A percentile compares a stretch with the other conserved stretches of the same genome.
Conservation (phyloP, 2,113 vertebrate species). For the Tachysurus fulvidraco region DNA sequence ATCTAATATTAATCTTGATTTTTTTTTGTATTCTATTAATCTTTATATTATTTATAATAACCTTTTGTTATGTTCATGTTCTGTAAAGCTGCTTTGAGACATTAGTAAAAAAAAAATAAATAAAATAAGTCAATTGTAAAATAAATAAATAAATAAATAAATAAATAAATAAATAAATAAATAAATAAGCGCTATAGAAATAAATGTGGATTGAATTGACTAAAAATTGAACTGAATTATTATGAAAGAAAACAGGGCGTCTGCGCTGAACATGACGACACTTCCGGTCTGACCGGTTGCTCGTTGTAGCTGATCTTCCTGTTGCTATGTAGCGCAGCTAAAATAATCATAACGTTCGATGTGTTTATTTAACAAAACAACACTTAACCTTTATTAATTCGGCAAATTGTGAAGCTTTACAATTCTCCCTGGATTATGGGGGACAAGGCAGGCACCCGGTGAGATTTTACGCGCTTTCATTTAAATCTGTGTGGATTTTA, state of each 20-base stretch:
- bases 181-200: too few species aligned
- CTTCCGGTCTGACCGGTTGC: conserved; percentile 15
- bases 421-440: conserved; percentile 68
- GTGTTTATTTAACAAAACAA: conserved; percentile 12
- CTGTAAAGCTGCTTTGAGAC: too few species aligned
- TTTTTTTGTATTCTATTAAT: too few species aligned
- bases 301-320: background rate
- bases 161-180: too few species aligned
- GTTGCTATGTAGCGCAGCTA: conserved; percentile 19
- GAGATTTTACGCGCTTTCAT: conserved; percentile 28
- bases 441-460: conserved; percentile 76
- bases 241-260: conserved; percentile 1
- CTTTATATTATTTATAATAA: too few species aligned
- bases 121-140: too few species aligned
- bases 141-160: too few species aligned
- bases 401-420: background rate
- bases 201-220: background rate
- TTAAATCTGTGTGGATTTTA: background rate
- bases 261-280: background rate
- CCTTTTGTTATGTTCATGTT: too few species aligned
- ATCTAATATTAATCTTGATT: too few species aligned
- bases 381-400: background rate
- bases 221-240: conserved; percentile 3
- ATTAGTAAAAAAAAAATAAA: too few species aligned
- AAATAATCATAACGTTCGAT: conserved; percentile 15